Base-by-base conservation (phyloP, 2,888 invertebrate genomes). In the Andrena praecox region DNA sequence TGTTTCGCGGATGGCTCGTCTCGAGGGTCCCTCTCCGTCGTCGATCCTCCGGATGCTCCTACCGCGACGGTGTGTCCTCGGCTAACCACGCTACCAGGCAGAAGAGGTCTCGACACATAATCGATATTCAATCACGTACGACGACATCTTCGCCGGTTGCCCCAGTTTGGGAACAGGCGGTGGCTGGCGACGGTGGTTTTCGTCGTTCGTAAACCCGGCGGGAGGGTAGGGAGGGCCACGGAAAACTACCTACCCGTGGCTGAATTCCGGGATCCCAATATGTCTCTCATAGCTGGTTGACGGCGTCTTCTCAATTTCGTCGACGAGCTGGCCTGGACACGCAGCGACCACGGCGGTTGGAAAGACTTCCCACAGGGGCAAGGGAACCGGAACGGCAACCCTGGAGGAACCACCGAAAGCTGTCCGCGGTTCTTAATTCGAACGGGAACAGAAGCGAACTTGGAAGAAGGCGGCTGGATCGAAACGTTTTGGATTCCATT, bases 91-190 rank as follows among this genome's bases (percentile, higher is more conserved):
- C 67, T 76, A 76, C 74, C 85, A 74, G 66, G 59, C 60, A 80
- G 68, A 80, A 74, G 68, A 77, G 68, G 52, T 52, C 80, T 77
- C 82, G 90, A 87, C 89, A 87, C 83, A 89, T 90, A 90, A 90
- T 90, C 90, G 90, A 90, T 90, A 90, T 91, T 89, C 90, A 88
- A 90, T 90, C 89, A 87, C 87, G 86, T 83, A 82, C 82, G 82
- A 77, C 80, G 83, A 88, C 86, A 83, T 87, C 84, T 82, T 85
- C 85, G 82, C 67, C 75, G 77, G 56, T 79, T 82, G 84, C 33
- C 81, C 85, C 80, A 87, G 81, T 88, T 86, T 48, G 84, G 80
- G 86, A 84, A 85, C 82, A 80, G 72, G 69, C 73, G 64, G 63
- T 64, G 59, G 67, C 62, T 72, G 74, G 77, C 67, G 83, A 74